A percentile compares a stretch with the other conserved stretches of the same genome.
phyloP scores from a whole-genome alignment of 2,888 invertebrate species.

The Salpingus planirostris region DNA sequence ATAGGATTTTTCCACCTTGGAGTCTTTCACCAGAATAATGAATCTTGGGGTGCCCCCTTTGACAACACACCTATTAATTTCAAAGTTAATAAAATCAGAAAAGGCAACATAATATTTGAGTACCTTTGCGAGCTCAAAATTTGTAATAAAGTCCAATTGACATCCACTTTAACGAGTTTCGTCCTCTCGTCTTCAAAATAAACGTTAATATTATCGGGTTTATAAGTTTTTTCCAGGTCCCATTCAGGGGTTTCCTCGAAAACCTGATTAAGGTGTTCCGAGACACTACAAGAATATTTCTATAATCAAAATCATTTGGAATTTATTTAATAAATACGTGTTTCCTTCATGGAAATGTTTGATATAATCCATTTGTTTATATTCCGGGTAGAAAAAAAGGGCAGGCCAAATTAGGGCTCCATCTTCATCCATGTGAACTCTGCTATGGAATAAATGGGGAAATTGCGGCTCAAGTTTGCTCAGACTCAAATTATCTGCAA shows the following conservation, averaged over 20 bases:
- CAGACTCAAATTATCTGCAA: constrained; percentile 36
- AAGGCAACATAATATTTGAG: no score
- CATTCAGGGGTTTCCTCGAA: constrained; percentile 63
- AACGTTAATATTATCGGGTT: constrained; percentile 50
- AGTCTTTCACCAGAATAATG: constrained; percentile 50
- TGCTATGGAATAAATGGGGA: constrained; percentile 54
- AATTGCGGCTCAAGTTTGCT: constrained; percentile 55
- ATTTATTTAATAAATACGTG: constrained; percentile 43
- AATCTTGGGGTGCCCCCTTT: constrained; percentile 60
- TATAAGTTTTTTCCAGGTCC: constrained; percentile 62
- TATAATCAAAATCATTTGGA: no score
- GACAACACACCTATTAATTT: constrained; percentile 49
- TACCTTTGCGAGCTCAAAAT: no score
- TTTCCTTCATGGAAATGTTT: constrained; percentile 69
- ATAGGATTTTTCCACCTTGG: constrained; percentile 48
- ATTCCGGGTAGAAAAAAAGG: constrained; percentile 82
- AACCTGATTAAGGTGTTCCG: constrained; percentile 53
- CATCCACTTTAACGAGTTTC: constrained; percentile 50
- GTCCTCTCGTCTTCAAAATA: constrained; percentile 64
- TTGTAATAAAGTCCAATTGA: constrained; percentile 48
- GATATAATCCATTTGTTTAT: constrained; percentile 77
- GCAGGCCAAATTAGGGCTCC: constrained; percentile 75
- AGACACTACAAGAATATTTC: constrained; percentile 49
- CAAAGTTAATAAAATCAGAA: constrained; percentile 15
- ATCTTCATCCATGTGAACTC: constrained; percentile 55